phyloP scores from a whole-genome alignment of 2,888 invertebrate species.

The Itoplectis maculator region DNA sequence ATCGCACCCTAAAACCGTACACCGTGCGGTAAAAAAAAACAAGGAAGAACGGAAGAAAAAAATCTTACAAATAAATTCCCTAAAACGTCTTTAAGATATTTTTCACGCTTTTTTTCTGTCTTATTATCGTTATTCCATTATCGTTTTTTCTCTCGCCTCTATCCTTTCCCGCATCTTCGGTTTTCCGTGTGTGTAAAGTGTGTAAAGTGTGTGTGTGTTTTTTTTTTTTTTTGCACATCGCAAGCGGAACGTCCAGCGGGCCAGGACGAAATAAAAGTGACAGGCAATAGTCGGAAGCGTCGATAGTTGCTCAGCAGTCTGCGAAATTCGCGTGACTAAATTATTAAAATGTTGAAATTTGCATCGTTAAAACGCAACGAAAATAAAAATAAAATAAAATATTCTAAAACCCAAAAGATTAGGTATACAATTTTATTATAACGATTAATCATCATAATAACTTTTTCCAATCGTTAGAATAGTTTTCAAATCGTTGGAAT shows the following conservation, averaged over 20 bases:
- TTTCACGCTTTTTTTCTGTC: slow-evolving; percentile 32
- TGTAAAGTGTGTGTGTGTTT: background rate
- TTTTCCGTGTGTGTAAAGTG: background rate
- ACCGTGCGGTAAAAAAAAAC: slow-evolving; percentile 52
- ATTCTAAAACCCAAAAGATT: too few relatives aligned
- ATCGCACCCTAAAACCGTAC: slow-evolving; percentile 60
- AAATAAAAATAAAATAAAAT: too few relatives aligned
- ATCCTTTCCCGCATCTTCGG: slow-evolving; percentile 6
- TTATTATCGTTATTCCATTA: slow-evolving; percentile 25
- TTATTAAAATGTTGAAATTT: too few relatives aligned
- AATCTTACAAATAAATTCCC: slow-evolving; percentile 48
- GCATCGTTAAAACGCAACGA: too few relatives aligned
- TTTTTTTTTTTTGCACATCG: slow-evolving; percentile 31
- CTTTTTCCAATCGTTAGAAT: too few relatives aligned
- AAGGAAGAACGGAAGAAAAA: slow-evolving; percentile 20
- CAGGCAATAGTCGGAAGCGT: slow-evolving; percentile 48
- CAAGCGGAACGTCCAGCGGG: slow-evolving; percentile 27
- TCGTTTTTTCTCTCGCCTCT: slow-evolving; percentile 28
- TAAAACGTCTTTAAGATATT: slow-evolving; percentile 50
- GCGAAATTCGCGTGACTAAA: slow-evolving; percentile 37
- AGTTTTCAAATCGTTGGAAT: too few relatives aligned
- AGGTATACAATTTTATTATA: too few relatives aligned
- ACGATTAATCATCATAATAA: too few relatives aligned
- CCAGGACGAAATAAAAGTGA: slow-evolving; percentile 46
- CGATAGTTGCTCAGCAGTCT: slow-evolving; percentile 25